Evolutionary conservation across 1,140 invertebrate genomes (phyloP), one percentile per base, ranked within the genome.

Genomic region (Globodera rostochiensis): DNA sequence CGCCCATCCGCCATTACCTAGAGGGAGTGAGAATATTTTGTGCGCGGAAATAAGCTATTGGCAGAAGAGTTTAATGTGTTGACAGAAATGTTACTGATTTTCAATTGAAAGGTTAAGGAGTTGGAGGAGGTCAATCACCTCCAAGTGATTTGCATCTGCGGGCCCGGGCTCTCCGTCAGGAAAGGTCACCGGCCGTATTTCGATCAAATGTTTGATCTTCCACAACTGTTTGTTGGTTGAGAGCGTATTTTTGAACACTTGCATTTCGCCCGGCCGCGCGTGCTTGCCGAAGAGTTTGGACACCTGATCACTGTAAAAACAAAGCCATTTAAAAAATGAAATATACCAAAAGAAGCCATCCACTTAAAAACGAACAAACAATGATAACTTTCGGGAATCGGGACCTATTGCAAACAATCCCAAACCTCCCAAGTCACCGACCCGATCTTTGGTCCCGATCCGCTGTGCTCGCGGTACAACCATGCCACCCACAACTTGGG

Each of bases 121-220:
- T 36, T 36, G 36, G 3, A 36, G 36, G 36, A 36, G 36, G 36
- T 36, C 36, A 3, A 36, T 46, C 13, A 88, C 77, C 69, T 84
- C 80, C 11, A 84, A 77, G 19, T 82, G 78, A 15, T 60, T 21
- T 45, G 89, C 66, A 77, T 89, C 88, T 4, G 75, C 84, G 7
- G 67, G 81, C 3, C 85, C 88, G 13, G 88, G 88, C 66, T 89
- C 88, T n/a, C 88, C 88, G 77, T 88, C 83, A 0, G 87, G 86
- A 78, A 89, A 89, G 57, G 77, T 78, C 6, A 89, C 69, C 3
- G 88, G 88, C 11, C 80, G 80, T 47, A 89, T 47, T 77, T 89
- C 88, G 64, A 89, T 88, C 25, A 90, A 71, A 80, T 89, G 87
- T 70, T 89, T 89, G n/a, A 89, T 71, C 60, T 87, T 76, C 88